Evolutionary conservation across 1,140 invertebrate genomes (phyloP).

Genomic region (Brachionus angularis): DNA sequence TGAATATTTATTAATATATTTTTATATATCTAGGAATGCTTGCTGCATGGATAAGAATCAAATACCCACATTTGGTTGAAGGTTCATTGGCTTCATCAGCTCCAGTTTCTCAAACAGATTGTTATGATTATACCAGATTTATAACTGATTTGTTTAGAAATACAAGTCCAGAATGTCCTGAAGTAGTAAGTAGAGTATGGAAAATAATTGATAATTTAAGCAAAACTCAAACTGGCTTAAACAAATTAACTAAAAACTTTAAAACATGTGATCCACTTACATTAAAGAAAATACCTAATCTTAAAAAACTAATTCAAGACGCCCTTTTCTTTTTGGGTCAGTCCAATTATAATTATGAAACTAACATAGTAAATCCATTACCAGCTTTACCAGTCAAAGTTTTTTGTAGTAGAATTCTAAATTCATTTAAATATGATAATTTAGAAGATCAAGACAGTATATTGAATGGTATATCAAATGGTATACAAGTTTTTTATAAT

Average conservation of each 20-base stretch:
- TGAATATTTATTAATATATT: too few species aligned
- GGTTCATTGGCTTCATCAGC: constrained; percentile 80
- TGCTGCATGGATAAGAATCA: constrained; percentile 86
- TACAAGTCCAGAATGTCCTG: background rate
- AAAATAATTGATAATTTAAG: constrained; percentile 9
- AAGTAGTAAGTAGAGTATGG: background rate
- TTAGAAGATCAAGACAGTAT: constrained; percentile 54
- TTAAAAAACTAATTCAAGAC: background rate
- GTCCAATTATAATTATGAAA: constrained; percentile 17
- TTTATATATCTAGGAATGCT: constrained; percentile 67
- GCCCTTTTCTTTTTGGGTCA: constrained; percentile 11
- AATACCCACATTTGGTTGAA: constrained; percentile 83
- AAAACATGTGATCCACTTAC: background rate
- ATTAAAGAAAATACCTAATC: background rate
- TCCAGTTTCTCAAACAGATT: constrained; percentile 63
- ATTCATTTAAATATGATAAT: background rate
- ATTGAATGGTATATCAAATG: constrained; percentile 65
- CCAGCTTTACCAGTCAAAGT: constrained; percentile 60
- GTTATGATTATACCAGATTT: background rate
- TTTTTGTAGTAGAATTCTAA: background rate
- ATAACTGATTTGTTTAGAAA: background rate
- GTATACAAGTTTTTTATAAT: constrained; percentile 73
- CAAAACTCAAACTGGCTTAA: constrained; percentile 45
- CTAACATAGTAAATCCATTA: constrained; percentile 10
- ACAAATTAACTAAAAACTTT: background rate